phyloP scores from a whole-genome alignment of 2,888 invertebrate species.

The Frankliniella fusca region DNA sequence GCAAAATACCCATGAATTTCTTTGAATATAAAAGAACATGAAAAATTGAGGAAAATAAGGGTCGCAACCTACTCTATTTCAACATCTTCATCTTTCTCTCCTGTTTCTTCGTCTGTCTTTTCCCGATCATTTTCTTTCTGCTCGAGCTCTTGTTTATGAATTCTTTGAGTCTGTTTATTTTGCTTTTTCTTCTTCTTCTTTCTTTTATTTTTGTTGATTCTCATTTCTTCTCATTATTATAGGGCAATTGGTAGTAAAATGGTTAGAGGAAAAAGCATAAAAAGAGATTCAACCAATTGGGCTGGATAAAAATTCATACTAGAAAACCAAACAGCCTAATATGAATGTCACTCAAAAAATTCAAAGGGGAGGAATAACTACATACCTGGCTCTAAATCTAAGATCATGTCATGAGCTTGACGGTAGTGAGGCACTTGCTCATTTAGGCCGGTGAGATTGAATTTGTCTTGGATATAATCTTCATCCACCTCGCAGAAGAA shows the following conservation, averaged over 20 bases:
- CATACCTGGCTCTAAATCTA: conserved; percentile 95
- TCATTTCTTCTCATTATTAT: conserved; percentile 49
- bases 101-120: conserved; percentile 45
- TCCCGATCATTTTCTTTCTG: conserved; percentile 41
- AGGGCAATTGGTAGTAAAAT: too few relatives aligned
- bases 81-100: conserved; percentile 47
- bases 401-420: conserved; percentile 98
- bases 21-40: not conserved
- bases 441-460: conserved; percentile 97
- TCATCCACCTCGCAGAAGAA: conserved; percentile 99
- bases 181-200: conserved; percentile 66
- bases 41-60: not conserved
- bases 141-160: conserved; percentile 40
- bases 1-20: not conserved
- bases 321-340: too few relatives aligned
- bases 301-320: too few relatives aligned
- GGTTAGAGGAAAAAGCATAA: too few relatives aligned
- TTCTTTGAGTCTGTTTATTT: conserved; percentile 47
- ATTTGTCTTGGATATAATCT: conserved; percentile 99
- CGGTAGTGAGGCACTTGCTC: conserved; percentile 99
- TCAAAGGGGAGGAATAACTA: not conserved
- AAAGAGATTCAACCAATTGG: too few relatives aligned
- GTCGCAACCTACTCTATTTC: conserved; percentile 50
- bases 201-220: conserved; percentile 61
- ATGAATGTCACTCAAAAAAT: too few relatives aligned